Base-by-base conservation (phyloP, 2,113 vertebrate species). In the Microtus ochrogaster region DNA sequence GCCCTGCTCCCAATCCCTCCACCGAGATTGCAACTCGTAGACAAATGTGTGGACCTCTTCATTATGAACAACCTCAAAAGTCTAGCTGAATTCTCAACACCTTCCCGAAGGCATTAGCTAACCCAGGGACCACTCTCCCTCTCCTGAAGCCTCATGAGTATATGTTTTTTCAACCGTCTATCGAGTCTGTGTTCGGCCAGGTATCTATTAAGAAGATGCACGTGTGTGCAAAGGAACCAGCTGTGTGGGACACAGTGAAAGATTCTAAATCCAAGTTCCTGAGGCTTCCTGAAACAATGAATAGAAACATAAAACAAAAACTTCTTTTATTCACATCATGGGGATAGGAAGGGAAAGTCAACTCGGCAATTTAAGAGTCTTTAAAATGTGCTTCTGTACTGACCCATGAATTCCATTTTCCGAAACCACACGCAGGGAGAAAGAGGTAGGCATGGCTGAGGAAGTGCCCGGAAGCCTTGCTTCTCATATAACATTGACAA, bases 331-430 rank as follows among this genome's bases (percentile, higher is more conserved):
- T 79, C 7, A 85, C 89, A 5, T 73, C 21, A 68, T 52, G 7
- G 68, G 19, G 39, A 52, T 66, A 58, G 49, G 92, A 66, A 63
- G 52, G 52, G 17, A 82, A 87, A 81, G 73, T 92, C 24, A 89
- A 61, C 47, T 93, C 68, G 91, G 47, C 68, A 83, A 47, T 63
- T 94, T 73, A 87, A 66, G 72, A 82, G 39, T 87, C 55, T 94
- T 77, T 47, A 90, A 91, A 78, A 84, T 44, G 24, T 58, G 2
- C 10, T 0, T 73, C 66, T 84, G 21, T 89, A 19, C 47, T 83
- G 74, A 74, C 44, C 55, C n/a, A 36, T 8, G 85, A 61, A 66
- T 65, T 6, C 7, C 17, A 47, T 84, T 68, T 87, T 74, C 81
- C 70, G 26, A 83, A 94, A 87, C 30, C n/a, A 52, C 47, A 44